phyloP scores from a whole-genome alignment of 2,888 invertebrate species.

The Drosophila aldrichi region DNA sequence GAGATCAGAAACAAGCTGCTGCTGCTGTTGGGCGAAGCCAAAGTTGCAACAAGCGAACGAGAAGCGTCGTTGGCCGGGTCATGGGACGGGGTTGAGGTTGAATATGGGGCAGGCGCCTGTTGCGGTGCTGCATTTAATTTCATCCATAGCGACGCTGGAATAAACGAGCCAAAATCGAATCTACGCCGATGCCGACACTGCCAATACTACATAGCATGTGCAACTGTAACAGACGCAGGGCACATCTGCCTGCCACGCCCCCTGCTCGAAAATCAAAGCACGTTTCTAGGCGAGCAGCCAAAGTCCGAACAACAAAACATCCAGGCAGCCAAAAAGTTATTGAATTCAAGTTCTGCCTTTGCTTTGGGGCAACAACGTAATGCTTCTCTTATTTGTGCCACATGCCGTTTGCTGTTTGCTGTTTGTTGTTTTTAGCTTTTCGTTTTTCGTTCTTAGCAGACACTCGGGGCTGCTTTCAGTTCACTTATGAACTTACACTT shows the following conservation, averaged over 20 bases:
- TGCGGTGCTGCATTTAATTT: slow-evolving; percentile 69
- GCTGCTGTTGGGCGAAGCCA: slow-evolving; percentile 49
- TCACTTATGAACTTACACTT: slow-evolving; percentile 40
- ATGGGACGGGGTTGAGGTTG: slow-evolving; percentile 16
- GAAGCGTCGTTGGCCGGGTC: slow-evolving; percentile 23
- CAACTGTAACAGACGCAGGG: slow-evolving; percentile 20
- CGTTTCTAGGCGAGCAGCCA: slow-evolving; percentile 41
- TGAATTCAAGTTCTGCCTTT: slow-evolving; percentile 60
- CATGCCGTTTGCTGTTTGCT: slow-evolving; percentile 21
- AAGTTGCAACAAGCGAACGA: slow-evolving; percentile 62
- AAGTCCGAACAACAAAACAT: slow-evolving; percentile 20
- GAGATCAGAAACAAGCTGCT: slow-evolving; percentile 70
- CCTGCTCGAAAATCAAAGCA: slow-evolving; percentile 42
- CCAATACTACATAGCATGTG: slow-evolving; percentile 14
- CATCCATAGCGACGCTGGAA: slow-evolving; percentile 53
- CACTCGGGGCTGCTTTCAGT: slow-evolving; percentile 19
- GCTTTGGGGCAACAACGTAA: slow-evolving; percentile 45
- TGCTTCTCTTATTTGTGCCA: slow-evolving; percentile 40
- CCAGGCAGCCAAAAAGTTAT: slow-evolving; percentile 56
- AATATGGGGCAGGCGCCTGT: slow-evolving; percentile 47
- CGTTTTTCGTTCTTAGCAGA: slow-evolving; percentile 23
- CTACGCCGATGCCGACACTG: slow-evolving; percentile 25
- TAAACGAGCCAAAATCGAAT: slow-evolving; percentile 62
- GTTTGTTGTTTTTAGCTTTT: slow-evolving; percentile 16
- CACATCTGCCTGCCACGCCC: not conserved